Conservation (phyloP, 2,797 vertebrate genomes). For the Simalia tracyae region DNA sequence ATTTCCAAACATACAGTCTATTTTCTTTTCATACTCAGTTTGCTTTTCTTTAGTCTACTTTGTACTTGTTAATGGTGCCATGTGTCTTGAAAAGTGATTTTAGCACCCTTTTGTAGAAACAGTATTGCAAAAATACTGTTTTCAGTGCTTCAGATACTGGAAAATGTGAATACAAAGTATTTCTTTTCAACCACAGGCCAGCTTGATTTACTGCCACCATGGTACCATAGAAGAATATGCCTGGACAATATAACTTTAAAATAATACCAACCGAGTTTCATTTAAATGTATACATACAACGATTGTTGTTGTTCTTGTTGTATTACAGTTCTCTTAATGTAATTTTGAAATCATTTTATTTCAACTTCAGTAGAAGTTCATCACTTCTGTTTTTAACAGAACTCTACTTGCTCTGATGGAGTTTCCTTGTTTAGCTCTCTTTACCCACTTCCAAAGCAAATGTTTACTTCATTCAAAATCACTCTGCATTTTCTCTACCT, state of each 20-base stretch:
- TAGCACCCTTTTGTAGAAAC: not conserved
- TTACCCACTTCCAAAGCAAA: not conserved
- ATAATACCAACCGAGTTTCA: not conserved
- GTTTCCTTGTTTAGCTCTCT: not conserved
- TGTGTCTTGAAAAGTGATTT: not conserved
- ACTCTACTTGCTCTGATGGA: not conserved
- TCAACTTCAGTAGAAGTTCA: not conserved
- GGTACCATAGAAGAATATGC: slow-evolving; percentile 33
- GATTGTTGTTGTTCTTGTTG: not conserved
- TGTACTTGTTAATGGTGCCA: not conserved
- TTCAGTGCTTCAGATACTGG: slow-evolving; percentile 39
- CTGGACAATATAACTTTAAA: slow-evolving; percentile 41
- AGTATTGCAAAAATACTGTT: not conserved
- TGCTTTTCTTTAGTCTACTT: slow-evolving; percentile 9
- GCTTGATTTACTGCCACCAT: slow-evolving; percentile 32
- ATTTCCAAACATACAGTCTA: not conserved
- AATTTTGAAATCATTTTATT: not conserved
- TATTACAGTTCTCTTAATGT: not conserved
- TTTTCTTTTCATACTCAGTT: not conserved
- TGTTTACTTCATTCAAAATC: not conserved
- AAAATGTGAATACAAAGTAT: slow-evolving; percentile 55
- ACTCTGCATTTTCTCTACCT: not conserved
- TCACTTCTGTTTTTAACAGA: not conserved
- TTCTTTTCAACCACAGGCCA: slow-evolving; percentile 52
- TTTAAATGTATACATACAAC: slow-evolving; percentile 38